Evolutionary conservation across 64 coral and sea anemone genomes (phyloP).

Genomic region (Montipora sp.): DNA sequence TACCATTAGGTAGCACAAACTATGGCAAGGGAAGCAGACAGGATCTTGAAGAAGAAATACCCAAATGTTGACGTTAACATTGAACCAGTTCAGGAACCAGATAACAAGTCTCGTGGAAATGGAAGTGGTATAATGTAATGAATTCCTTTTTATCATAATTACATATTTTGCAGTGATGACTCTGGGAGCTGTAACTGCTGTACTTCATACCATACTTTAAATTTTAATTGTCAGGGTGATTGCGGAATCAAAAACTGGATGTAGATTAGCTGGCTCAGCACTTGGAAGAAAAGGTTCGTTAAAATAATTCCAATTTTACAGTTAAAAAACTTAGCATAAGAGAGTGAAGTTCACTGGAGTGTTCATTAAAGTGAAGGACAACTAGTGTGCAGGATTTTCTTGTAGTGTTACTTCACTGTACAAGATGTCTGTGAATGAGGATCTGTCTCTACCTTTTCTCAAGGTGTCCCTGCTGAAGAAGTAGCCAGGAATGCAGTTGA

Average conservation of each 20-base stretch:
- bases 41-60: constrained; percentile 63
- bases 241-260: constrained; percentile 93
- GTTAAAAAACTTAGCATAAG: no score
- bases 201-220: not conserved
- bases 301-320: not conserved
- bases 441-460: not conserved
- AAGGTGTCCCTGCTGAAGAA: constrained; percentile 85
- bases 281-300: constrained; percentile 88
- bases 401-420: not conserved
- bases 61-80: constrained; percentile 74
- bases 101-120: constrained; percentile 65
- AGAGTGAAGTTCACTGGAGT: no score
- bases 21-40: constrained; percentile 86
- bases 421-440: not conserved
- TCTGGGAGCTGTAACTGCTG: not conserved
- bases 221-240: constrained; percentile 53
- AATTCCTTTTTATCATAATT: no score
- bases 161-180: no score
- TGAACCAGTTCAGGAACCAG: constrained; percentile 76
- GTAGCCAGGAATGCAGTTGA: constrained; percentile 86
- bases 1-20: constrained; percentile 80
- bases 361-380: no score
- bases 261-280: constrained; percentile 83
- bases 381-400: no score
- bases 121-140: constrained; percentile 87